Base-by-base conservation (phyloP, 2,888 invertebrate species). In the Drosophila robusta region DNA sequence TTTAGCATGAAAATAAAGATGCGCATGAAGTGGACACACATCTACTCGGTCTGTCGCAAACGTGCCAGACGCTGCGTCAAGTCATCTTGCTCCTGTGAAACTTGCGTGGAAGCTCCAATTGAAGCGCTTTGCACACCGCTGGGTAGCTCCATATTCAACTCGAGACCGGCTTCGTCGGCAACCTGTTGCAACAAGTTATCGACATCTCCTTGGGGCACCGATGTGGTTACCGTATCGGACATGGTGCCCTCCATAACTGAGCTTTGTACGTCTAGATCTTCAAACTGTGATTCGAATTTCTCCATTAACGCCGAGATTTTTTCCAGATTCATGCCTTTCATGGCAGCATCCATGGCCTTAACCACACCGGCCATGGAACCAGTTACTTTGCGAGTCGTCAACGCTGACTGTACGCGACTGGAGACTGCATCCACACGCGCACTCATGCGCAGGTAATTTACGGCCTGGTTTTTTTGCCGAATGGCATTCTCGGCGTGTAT, bases 321-420 rank as follows among this genome's bases (percentile, higher is more conserved):
- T 93, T 99, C 99, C 65, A 99, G 93, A 93, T 99, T 99, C 99
- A 99, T 99, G 46, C 98, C 98, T 90, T 98, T 98, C 99, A 99
- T 99, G 9, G 99, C 99, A n/a, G 98, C 97, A 91, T 99, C 99
- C 99, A 99, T 99, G 0, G 99, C 98, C 92, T 99, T 98, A 0
- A 99, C 99, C 3, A 99, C 99, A 56, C 99, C 98, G 0, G 97
- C 97, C 98, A 98, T 97, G 0, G 97, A 97, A 73, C 95, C 95
- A 66, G 98, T 98, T 0, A 97, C 98, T 94, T 98, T 98, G 91
- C 98, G 95, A 32, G 98, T 99, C 9, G 99, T 99, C n/a, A 99
- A 94, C 9, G 99, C 99, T 4, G 99, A 98, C 92, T 99, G 99
- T 0, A 99, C 99, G 90, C 99, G 94, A 85, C 98, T 97, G 3